phyloP scores from a whole-genome alignment of 2,888 invertebrate species.

The Neoaliturus tenellus region DNA sequence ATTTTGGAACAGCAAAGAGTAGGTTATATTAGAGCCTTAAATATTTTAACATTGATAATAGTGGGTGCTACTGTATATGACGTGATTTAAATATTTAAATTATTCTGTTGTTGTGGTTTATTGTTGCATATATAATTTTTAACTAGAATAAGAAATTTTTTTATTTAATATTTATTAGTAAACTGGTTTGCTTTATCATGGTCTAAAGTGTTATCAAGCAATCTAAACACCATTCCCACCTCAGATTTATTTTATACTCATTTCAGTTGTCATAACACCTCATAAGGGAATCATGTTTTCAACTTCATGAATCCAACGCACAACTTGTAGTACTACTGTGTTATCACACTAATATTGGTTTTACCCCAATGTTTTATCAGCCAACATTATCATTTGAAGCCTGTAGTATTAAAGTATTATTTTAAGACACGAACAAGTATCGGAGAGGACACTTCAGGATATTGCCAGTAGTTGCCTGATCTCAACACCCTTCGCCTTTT shows the following conservation, averaged over 20 bases:
- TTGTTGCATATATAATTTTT: not conserved
- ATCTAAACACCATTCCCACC: not conserved
- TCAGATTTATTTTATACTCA: conserved; percentile 3
- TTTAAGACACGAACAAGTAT: not conserved
- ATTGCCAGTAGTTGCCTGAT: conserved; percentile 45
- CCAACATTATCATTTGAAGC: not conserved
- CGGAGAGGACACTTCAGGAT: conserved; percentile 9
- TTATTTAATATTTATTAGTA: not conserved
- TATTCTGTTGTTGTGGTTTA: not conserved
- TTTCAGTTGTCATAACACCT: not conserved
- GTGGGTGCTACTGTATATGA: not conserved
- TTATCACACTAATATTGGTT: not conserved
- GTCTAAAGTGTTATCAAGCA: not conserved
- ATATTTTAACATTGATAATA: not conserved
- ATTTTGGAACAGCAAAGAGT: too few relatives aligned
- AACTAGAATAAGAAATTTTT: not conserved
- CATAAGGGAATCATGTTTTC: not conserved
- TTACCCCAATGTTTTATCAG: not conserved
- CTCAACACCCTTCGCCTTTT: conserved; percentile 12
- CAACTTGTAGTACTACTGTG: not conserved
- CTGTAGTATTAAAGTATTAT: conserved; percentile 44
- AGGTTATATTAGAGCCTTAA: too few relatives aligned
- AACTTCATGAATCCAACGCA: not conserved
- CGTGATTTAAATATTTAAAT: not conserved
- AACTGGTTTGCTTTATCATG: not conserved